Conservation (phyloP, 2,888 invertebrate genomes). For the Choreutis nemorana region DNA sequence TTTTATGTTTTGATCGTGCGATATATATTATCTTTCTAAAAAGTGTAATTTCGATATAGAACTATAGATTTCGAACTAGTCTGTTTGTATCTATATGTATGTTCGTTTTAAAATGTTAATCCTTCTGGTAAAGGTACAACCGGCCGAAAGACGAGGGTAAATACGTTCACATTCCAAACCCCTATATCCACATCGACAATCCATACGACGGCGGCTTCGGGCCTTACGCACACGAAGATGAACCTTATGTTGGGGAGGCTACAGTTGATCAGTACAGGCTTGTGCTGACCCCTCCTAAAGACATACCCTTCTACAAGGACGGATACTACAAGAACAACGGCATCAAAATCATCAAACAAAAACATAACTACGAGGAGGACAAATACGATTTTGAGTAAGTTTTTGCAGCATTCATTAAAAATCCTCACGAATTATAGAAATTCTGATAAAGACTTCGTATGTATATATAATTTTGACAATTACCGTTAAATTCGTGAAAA, state of each 20-base stretch:
- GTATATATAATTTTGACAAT: no score
- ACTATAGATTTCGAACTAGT: no score
- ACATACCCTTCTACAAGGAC: slow-evolving; percentile 51
- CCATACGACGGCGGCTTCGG: slow-evolving; percentile 54
- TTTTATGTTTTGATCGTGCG: no score
- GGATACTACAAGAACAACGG: slow-evolving; percentile 62
- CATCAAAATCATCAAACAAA: slow-evolving; percentile 56
- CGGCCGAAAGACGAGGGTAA: slow-evolving; percentile 50
- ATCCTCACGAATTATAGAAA: no score
- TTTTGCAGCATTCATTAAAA: no score
- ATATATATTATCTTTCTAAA: no score
- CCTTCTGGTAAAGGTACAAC: slow-evolving; percentile 54
- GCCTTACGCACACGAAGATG: slow-evolving; percentile 51
- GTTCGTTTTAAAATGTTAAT: no score
- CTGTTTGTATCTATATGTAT: no score
- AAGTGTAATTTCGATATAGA: no score
- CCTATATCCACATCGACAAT: slow-evolving; percentile 60
- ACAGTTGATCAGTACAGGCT: slow-evolving; percentile 43
- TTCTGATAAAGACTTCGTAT: no score
- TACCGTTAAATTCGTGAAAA: no score
- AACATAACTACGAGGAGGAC: slow-evolving; percentile 54
- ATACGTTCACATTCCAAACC: slow-evolving; percentile 61
- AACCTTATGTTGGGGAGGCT: slow-evolving; percentile 55
- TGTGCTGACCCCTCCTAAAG: slow-evolving; percentile 35
- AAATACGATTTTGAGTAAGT: slow-evolving; percentile 64